Evolutionary conservation across 2,888 invertebrate species (phyloP).

Genomic region (Drosophila parthenogenetica): DNA sequence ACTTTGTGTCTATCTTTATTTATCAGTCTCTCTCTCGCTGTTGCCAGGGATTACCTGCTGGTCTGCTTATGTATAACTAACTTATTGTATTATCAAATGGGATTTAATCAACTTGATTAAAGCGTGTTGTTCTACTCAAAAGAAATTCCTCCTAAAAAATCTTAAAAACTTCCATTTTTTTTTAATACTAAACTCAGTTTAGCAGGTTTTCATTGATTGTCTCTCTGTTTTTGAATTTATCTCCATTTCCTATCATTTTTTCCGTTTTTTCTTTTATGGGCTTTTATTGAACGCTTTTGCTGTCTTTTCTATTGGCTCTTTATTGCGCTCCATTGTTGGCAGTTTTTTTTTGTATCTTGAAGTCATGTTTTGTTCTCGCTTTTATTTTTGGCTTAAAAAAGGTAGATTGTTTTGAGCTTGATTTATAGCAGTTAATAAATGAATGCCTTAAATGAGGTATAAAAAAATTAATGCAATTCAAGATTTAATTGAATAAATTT

Average conservation of each 20-base stretch:
- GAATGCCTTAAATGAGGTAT: too few relatives aligned
- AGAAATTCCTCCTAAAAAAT: constrained; percentile 17
- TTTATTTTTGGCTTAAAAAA: background rate
- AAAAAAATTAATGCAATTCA: too few relatives aligned
- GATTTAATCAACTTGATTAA: constrained; percentile 67
- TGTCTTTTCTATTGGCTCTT: constrained; percentile 19
- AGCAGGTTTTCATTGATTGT: constrained; percentile 47
- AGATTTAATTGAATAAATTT: too few relatives aligned
- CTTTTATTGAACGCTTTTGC: constrained; percentile 30
- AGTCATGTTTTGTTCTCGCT: background rate
- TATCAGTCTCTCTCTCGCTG: constrained; percentile 3
- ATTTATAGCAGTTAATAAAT: background rate
- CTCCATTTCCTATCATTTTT: constrained; percentile 9
- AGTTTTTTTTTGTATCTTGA: constrained; percentile 9
- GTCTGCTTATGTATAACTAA: background rate
- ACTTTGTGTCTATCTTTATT: constrained; percentile 16
- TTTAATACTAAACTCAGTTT: constrained; percentile 22
- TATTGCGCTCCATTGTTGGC: constrained; percentile 31
- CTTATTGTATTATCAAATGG: constrained; percentile 20
- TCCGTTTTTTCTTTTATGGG: constrained; percentile 21
- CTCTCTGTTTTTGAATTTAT: constrained; percentile 4
- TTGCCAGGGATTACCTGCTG: background rate
- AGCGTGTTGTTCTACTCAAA: constrained; percentile 29
- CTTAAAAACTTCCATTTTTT: constrained; percentile 40
- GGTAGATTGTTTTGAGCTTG: background rate